These are phyloP conservation scores for Erinaceus europaeus DNA, from an alignment of 2,113 vertebrate genomes.

Conservation along the genomic window DNA sequence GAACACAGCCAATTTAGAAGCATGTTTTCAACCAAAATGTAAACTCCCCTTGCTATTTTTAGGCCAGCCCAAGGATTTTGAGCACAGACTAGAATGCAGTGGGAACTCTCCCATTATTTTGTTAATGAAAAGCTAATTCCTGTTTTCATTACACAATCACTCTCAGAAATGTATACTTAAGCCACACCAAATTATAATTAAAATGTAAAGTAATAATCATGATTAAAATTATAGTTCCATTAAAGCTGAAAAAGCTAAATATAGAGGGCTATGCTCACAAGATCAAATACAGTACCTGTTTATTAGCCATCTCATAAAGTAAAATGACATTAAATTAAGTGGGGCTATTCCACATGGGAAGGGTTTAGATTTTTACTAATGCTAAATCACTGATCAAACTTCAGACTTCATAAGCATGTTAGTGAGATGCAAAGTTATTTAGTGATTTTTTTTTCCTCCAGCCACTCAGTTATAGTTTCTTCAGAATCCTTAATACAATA, in stretches of 20 bases:
- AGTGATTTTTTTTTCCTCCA: neutral
- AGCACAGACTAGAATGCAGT: constrained; percentile 83
- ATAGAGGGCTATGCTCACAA: constrained; percentile 79
- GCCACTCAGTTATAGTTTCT: neutral
- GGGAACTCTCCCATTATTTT: constrained; percentile 80
- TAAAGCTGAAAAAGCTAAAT: constrained; percentile 84
- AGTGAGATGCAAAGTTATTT: constrained; percentile 38
- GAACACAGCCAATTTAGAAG: constrained; percentile 81
- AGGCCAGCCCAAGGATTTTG: constrained; percentile 81
- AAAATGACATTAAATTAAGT: constrained; percentile 84
- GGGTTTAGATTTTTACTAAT: constrained; percentile 54
- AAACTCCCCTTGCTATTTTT: constrained; percentile 84
- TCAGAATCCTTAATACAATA: constrained; percentile 14
- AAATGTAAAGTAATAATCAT: constrained; percentile 87
- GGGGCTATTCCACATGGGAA: constrained; percentile 69
- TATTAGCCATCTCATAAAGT: constrained; percentile 83
- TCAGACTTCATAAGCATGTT: constrained; percentile 43
- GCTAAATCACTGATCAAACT: constrained; percentile 56
- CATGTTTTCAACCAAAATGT: constrained; percentile 78
- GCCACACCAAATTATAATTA: constrained; percentile 87
- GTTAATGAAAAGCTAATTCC: constrained; percentile 84
- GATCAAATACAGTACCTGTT: constrained; percentile 86
- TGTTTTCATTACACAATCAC: constrained; percentile 84
- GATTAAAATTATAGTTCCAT: constrained; percentile 87
- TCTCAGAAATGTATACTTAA: constrained; percentile 87